These are phyloP conservation scores for Centropus bengalensis DNA, from an alignment of 2,113 vertebrate species.

Conservation along the genomic window DNA sequence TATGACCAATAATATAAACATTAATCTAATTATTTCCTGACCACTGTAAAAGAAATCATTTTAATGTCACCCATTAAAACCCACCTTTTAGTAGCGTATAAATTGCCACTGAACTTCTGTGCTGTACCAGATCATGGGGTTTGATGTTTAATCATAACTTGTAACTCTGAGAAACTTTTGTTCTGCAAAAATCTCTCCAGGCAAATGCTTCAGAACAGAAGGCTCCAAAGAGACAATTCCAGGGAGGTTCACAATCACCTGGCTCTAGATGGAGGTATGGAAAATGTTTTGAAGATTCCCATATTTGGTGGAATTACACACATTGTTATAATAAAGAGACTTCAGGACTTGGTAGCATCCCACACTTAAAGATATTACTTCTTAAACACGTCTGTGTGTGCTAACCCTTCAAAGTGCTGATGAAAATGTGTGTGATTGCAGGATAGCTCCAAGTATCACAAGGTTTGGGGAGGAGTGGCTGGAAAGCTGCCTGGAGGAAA, in stretches of 20 bases:
- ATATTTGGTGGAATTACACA: neutral
- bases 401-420: neutral
- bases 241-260: neutral
- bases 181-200: constrained; percentile 55
- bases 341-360: neutral
- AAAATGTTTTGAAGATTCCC: neutral
- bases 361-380: neutral
- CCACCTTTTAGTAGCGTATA: neutral
- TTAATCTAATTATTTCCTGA: neutral
- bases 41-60: neutral
- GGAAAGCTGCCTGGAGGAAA: too few relatives aligned
- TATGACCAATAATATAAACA: neutral
- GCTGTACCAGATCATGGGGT: fast-evolving
- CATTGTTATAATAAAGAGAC: neutral
- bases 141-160: neutral
- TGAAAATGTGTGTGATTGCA: neutral
- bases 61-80: neutral
- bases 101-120: neutral
- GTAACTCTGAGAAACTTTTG: neutral
- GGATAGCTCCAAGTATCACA: neutral
- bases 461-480: neutral
- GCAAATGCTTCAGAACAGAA: constrained; percentile 58
- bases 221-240: neutral
- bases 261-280: constrained; percentile 79
- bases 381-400: neutral